Evolutionary conservation across 2,113 vertebrate species (phyloP).

Genomic region (Stegostoma tigrinum): DNA sequence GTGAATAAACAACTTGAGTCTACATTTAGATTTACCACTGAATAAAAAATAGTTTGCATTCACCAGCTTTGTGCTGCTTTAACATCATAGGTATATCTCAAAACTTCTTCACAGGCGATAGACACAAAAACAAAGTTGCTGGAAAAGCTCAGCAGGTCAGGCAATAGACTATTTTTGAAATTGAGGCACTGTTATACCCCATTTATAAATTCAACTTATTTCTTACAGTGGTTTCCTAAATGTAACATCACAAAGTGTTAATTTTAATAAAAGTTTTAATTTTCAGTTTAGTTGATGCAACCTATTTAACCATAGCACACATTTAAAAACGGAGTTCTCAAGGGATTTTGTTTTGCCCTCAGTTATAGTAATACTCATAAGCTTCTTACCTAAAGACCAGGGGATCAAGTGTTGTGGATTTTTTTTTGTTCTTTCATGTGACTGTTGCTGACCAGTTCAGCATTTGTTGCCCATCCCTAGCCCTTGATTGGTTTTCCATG

Average conservation of each 20-base stretch:
- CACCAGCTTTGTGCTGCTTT: no score
- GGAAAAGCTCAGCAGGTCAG: no score
- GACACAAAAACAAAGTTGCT: no score
- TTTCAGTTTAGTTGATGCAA: neutral
- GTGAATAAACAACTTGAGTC: no score
- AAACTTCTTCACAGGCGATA: neutral
- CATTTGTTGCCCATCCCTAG: no score
- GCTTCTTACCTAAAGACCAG: neutral
- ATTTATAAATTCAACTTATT: neutral
- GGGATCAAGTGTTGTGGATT: neutral
- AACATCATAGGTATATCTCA: neutral
- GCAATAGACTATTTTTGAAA: neutral
- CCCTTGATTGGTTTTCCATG: no score
- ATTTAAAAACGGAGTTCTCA: neutral
- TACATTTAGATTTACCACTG: no score
- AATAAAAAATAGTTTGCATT: no score
- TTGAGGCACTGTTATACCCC: neutral
- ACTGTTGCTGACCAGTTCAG: no score
- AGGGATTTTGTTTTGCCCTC: neutral
- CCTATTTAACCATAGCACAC: neutral
- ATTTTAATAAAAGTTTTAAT: neutral
- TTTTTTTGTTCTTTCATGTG: neutral
- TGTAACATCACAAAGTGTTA: neutral
- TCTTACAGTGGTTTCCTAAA: neutral
- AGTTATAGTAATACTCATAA: neutral